Base-by-base conservation (phyloP, 2,888 invertebrate species). In the Trachelus iudaicus region DNA sequence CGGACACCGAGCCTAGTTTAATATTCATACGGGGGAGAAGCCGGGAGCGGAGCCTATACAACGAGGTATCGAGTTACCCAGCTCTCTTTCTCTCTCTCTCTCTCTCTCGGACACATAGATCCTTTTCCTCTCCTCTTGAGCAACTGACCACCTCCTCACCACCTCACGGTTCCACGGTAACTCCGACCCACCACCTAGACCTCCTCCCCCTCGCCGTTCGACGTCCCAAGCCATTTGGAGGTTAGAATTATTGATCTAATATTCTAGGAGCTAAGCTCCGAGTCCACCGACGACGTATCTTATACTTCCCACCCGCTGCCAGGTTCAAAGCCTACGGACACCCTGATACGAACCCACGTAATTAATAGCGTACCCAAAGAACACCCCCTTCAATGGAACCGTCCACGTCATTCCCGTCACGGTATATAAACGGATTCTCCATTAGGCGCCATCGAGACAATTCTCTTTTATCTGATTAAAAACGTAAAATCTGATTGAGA, bases 161-260 rank as follows among this genome's bases (percentile, higher is more conserved):
- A 56, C 56, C 56, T 56, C 23, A 23, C 56, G 2, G 56, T 56
- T 23, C 23, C 56, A 23, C 56, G 9, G 23, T 56, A 56, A 56
- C 23, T 23, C 23, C 23, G 9, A 23, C 56, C 56, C 56, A 56
- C 56, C 56, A 23, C 56, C 56, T 23, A 56, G 23, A 23, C 23
- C 56, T 15, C 40, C 23, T 37, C 33, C 40, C 76, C 40, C 76
- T 78, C 79, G 77, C 78, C 73, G 69, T 79, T 78, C 76, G 75
- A 56, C 79, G 74, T 73, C 75, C 75, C 79, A 78, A 82, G 78
- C 81, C 82, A 84, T 83, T 84, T 83, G 83, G 82, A 87, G 86
- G 88, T 88, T 88, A 89, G 88, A 91, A 90, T 90, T 91, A 91
- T 91, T 90, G 91, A 91, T 91, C 90, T 91, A 90, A 91, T 91